These are phyloP conservation scores for Physeter macrocephalus DNA, from an alignment of 2,113 vertebrate species.

Conservation along the genomic window DNA sequence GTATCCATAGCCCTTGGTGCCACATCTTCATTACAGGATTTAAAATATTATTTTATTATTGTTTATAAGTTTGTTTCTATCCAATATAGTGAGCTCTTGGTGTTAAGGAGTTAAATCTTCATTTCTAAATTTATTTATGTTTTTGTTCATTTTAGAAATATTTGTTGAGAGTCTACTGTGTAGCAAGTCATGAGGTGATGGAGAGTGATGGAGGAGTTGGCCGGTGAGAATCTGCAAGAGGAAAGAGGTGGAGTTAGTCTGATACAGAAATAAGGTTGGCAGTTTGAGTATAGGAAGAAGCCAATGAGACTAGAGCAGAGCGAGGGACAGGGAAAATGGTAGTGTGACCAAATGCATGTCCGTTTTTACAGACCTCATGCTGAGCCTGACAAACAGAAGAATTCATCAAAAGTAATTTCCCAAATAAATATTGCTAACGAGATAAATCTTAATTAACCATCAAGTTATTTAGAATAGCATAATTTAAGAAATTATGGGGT, in stretches of 20 bases:
- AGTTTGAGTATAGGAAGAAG: neutral
- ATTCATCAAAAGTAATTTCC: neutral
- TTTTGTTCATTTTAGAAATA: neutral
- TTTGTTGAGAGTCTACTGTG: neutral
- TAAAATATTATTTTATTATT: neutral
- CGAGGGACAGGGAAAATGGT: neutral
- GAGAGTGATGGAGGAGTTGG: neutral
- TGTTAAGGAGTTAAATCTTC: neutral
- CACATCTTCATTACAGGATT: neutral
- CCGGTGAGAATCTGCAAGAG: neutral
- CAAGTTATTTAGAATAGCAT: neutral
- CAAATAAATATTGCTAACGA: neutral
- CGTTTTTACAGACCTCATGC: neutral
- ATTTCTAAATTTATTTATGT: neutral
- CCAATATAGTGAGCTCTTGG: neutral
- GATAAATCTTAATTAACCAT: neutral
- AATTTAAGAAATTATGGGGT: neutral
- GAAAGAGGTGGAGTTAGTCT: fast-evolving
- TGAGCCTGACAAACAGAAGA: neutral
- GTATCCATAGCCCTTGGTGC: neutral
- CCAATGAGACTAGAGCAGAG: neutral
- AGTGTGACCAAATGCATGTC: fast-evolving
- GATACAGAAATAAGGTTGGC: neutral
- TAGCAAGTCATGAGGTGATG: neutral
- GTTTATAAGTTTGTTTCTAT: neutral